phyloP scores from a whole-genome alignment of 2,797 vertebrate species.

The Tragelaphus oryx region DNA sequence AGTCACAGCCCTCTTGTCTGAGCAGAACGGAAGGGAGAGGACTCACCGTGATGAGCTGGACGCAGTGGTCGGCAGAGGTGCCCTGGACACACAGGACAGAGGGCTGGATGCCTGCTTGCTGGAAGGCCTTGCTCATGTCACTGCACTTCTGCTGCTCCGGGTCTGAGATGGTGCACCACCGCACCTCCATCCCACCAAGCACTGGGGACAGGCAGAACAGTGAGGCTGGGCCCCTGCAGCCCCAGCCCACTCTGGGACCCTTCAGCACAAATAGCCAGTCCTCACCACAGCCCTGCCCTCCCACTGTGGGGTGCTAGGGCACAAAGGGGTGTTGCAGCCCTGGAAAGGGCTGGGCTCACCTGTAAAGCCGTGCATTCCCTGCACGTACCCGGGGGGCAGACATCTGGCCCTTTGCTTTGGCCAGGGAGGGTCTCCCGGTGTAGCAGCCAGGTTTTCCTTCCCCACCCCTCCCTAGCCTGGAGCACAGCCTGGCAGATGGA shows the following conservation, averaged over 20 bases:
- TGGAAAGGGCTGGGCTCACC: background rate
- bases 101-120: conserved; percentile 82
- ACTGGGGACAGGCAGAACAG: conserved; percentile 71
- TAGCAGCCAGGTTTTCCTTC: rapidly evolving
- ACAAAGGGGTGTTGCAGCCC: background rate
- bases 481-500: background rate
- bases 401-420: background rate
- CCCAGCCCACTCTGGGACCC: background rate
- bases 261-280: background rate
- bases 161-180: conserved; percentile 90
- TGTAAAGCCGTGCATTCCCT: background rate
- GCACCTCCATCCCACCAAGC: conserved; percentile 78
- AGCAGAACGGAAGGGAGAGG: background rate
- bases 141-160: conserved; percentile 88
- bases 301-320: background rate
- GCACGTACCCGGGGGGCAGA: background rate
- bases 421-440: background rate
- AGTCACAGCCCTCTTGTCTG: conserved; percentile 39
- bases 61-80: conserved; percentile 79
- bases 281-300: background rate
- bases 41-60: conserved; percentile 87
- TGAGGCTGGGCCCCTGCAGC: background rate
- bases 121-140: conserved; percentile 87
- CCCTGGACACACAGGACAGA: conserved; percentile 82
- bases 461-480: background rate